These are phyloP conservation scores for Lucinisca nassula DNA, from an alignment of 2,888 invertebrate genomes.

Conservation along the genomic window DNA sequence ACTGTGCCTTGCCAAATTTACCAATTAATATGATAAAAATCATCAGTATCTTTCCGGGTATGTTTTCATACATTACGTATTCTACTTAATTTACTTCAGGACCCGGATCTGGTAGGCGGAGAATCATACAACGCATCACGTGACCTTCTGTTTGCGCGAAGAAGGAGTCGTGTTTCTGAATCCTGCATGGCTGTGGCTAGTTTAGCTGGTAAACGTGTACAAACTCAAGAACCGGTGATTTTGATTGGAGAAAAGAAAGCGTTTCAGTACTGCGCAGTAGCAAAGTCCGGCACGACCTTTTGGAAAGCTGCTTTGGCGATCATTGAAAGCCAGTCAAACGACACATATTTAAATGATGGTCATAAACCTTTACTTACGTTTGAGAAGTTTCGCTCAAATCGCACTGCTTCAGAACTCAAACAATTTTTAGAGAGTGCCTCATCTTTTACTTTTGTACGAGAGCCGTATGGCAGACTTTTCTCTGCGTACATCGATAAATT, in stretches of 20 bases:
- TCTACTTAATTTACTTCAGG: no score
- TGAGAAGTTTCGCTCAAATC: neutral
- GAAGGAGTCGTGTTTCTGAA: neutral
- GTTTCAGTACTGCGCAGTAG: neutral
- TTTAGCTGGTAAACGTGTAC: neutral
- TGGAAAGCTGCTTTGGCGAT: neutral
- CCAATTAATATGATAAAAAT: no score
- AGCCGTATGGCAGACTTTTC: neutral
- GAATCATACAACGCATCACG: no score
- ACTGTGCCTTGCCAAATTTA: no score
- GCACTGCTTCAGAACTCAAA: no score
- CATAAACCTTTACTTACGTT: neutral
- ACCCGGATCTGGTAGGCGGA: no score
- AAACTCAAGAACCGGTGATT: neutral
- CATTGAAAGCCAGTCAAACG: neutral
- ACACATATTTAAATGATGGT: neutral
- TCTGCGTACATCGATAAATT: neutral
- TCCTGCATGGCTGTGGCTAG: neutral
- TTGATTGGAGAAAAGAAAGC: neutral
- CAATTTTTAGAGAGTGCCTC: neutral
- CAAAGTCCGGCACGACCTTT: neutral
- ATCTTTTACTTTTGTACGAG: neutral
- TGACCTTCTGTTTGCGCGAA: neutral
- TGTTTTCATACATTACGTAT: no score
- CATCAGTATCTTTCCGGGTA: no score